Base-by-base conservation (phyloP, 2,888 invertebrate species). In the Calameuta pallipes region DNA sequence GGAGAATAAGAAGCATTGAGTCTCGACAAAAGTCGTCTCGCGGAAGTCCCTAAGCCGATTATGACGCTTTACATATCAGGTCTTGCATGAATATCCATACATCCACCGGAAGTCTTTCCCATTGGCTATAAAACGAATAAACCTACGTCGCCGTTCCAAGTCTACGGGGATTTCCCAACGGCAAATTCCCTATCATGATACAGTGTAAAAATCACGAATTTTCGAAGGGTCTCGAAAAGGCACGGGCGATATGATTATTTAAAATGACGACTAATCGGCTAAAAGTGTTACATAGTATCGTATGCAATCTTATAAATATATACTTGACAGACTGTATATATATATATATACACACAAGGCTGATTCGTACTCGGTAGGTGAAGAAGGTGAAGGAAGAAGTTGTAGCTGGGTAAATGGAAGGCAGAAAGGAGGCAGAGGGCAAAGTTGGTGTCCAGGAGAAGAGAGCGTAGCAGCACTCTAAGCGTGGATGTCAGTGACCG, bases 401-500 rank as follows among this genome's bases (percentile, higher is more conserved):
- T 56, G n/a, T 74, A 68, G 77, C 68, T 79, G 77, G 56, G 36
- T 12, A 79, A 75, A 78, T 41, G 76, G 73, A 73, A 69, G 37
- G 76, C 41, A 79, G 74, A 69, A 74, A 76, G 80, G 79, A 82
- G 79, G 80, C 79, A 83, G 85, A 84, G 85, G 84, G 84, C 83
- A 82, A 82, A 82, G 83, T 83, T 83, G 81, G 83, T 80, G 71
- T 79, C 79, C 82, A 80, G 81, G 80, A 83, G 80, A 84, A 83
- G 83, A 83, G 83, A 85, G 82, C 82, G 85, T 81, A 79, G 80
- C 83, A 82, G 80, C 83, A 82, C 71, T 79, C 81, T 82, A 85
- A 87, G 85, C 84, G 83, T 83, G 85, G 89, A 89, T 89, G 89
- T 89, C 90, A 89, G 89, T 89, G 89, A 89, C 90, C 90, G 89